Evolutionary conservation across 2,888 invertebrate genomes (phyloP).

Genomic region (Oligia strigilis): DNA sequence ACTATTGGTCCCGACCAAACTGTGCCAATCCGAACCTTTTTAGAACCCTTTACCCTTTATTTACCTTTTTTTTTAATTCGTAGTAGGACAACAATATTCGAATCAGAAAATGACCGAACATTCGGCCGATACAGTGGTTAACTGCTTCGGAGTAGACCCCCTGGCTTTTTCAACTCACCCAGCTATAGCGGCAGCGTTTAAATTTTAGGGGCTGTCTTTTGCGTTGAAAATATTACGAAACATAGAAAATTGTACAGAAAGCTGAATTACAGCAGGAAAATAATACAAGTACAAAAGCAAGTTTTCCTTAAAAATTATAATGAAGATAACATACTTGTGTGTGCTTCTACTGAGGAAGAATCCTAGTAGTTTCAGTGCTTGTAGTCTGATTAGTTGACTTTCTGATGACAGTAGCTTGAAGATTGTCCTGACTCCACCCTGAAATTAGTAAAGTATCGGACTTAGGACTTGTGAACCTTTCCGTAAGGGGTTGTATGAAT

Average conservation of each 20-base stretch:
- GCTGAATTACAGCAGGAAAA: background rate
- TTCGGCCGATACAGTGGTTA: too few species aligned
- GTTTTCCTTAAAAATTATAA: background rate
- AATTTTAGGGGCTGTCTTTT: background rate
- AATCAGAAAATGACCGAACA: too few species aligned
- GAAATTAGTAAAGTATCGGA: constrained; percentile 46
- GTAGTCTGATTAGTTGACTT: constrained; percentile 98
- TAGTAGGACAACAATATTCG: too few species aligned
- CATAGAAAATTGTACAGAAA: background rate
- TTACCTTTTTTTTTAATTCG: too few species aligned
- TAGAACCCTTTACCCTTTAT: too few species aligned
- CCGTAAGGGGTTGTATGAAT: too few species aligned
- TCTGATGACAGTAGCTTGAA: constrained; percentile 99
- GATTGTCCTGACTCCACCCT: constrained; percentile 98
- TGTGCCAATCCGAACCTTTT: too few species aligned
- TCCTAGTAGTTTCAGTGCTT: constrained; percentile 98
- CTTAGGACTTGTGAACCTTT: background rate
- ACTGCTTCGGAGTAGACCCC: too few species aligned
- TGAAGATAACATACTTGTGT: constrained; percentile 93
- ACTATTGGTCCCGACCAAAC: too few species aligned
- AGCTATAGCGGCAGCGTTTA: background rate
- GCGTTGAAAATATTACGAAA: background rate
- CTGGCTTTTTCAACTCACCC: background rate
- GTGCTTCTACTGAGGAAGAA: constrained; percentile 99
- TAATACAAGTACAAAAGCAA: background rate